Conservation (phyloP, 1,140 invertebrate species). For the Brachionus sp. region DNA sequence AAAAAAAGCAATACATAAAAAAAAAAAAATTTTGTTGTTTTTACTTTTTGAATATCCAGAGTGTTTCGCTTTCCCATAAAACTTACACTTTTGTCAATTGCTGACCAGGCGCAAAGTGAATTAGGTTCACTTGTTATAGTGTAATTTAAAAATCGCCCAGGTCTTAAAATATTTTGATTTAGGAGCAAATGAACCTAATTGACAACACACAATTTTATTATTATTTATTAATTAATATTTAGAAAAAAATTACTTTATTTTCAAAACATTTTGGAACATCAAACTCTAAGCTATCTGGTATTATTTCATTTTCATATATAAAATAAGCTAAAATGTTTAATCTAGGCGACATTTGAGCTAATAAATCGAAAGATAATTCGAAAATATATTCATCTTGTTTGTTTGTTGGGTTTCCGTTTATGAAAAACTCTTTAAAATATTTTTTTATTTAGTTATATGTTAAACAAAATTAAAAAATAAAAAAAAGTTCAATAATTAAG, state of each 20-base stretch:
- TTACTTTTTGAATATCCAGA: conserved; percentile 9
- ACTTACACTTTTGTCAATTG: conserved; percentile 40
- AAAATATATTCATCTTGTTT: conserved; percentile 27
- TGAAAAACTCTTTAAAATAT: neutral
- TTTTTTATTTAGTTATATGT: neutral
- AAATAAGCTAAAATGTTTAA: neutral
- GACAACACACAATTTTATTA: too few relatives aligned
- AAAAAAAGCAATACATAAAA: neutral
- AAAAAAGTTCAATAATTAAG: too few relatives aligned
- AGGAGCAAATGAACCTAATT: neutral
- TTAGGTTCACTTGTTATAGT: neutral
- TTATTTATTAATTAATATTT: too few relatives aligned
- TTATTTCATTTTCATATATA: conserved; percentile 23
- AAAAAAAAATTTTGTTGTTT: neutral
- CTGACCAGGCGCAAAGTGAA: conserved; percentile 24
- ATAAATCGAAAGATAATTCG: neutral
- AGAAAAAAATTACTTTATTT: neutral
- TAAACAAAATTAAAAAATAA: too few relatives aligned
- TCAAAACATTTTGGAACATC: neutral
- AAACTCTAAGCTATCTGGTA: neutral
- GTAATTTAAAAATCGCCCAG: neutral
- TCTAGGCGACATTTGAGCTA: conserved; percentile 3
- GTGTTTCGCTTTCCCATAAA: conserved; percentile 25
- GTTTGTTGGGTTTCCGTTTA: neutral
- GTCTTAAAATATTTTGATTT: neutral